phyloP scores from a whole-genome alignment of 37 sponge, comb jelly and placozoan genomes.

The Halichondria panicea region DNA sequence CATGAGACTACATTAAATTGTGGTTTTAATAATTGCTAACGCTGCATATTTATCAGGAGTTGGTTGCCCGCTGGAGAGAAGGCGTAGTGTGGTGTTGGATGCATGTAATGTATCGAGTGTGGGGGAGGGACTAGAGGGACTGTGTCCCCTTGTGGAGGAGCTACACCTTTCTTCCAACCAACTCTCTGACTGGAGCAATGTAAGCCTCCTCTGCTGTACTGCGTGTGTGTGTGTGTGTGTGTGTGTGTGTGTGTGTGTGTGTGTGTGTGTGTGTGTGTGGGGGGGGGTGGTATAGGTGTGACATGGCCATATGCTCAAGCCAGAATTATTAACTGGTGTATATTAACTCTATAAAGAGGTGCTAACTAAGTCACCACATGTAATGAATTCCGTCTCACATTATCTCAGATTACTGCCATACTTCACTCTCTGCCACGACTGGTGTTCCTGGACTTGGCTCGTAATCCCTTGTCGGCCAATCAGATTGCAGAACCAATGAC shows the following conservation, averaged over 20 bases:
- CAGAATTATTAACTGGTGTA: neutral
- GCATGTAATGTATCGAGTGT: constrained; percentile 1
- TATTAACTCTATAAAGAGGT: neutral
- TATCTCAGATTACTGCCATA: constrained; percentile 11
- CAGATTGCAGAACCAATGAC: neutral
- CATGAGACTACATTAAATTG: too few relatives aligned
- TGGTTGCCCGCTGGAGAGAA: constrained; percentile 7
- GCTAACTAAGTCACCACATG: neutral
- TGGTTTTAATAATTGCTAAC: too few relatives aligned
- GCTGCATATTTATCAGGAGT: constrained; percentile 15
- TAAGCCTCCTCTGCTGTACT: constrained; percentile 4
- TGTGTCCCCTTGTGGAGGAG: constrained; percentile 49
- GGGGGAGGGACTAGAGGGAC: neutral
- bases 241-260: neutral
- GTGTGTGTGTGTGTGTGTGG: neutral
- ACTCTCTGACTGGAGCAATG: constrained; percentile 22
- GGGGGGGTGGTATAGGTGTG: neutral
- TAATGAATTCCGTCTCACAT: neutral
- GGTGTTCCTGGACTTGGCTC: constrained; percentile 5
- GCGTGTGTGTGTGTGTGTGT: neutral
- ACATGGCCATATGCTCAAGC: too few relatives aligned
- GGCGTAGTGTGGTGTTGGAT: constrained; percentile 36
- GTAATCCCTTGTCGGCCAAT: constrained; percentile 6
- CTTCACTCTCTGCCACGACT: constrained; percentile 8
- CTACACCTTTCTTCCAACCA: constrained; percentile 35